Evolutionary conservation across 2,113 vertebrate species (phyloP).

Genomic region (Hemiprocne comata): DNA sequence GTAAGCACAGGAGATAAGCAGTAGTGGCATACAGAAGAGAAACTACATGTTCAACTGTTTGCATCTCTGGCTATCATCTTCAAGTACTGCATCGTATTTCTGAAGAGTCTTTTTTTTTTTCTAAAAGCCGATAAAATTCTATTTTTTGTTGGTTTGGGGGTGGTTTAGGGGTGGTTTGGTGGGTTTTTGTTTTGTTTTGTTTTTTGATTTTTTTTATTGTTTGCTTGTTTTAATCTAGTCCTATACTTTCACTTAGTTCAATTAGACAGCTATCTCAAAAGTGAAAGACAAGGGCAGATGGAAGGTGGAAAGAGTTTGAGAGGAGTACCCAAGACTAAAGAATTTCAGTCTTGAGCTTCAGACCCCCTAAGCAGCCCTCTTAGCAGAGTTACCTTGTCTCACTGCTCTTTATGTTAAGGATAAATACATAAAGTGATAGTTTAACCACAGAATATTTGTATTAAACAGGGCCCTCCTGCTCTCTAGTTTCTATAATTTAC

Average conservation of each 20-base stretch:
- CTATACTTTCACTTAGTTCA: background rate
- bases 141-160: background rate
- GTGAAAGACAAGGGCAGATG: background rate
- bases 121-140: background rate
- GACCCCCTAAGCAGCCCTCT: background rate
- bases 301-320: background rate
- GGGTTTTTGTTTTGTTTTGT: background rate
- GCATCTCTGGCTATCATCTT: background rate
- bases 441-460: slow-evolving; percentile 41
- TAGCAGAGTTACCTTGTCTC: background rate
- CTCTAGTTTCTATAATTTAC: slow-evolving; percentile 57
- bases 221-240: background rate
- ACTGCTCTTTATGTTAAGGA: background rate
- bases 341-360: background rate
- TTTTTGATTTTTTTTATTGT: background rate
- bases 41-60: background rate
- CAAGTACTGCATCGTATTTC: background rate
- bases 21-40: background rate
- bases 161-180: background rate
- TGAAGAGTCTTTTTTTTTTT: background rate
- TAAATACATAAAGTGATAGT: slow-evolving; percentile 18
- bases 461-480: slow-evolving; percentile 41
- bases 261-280: background rate
- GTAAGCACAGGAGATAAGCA: background rate
- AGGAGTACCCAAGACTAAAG: background rate